Base-by-base conservation (phyloP, 2,888 invertebrate species). In the Alcis repandata region DNA sequence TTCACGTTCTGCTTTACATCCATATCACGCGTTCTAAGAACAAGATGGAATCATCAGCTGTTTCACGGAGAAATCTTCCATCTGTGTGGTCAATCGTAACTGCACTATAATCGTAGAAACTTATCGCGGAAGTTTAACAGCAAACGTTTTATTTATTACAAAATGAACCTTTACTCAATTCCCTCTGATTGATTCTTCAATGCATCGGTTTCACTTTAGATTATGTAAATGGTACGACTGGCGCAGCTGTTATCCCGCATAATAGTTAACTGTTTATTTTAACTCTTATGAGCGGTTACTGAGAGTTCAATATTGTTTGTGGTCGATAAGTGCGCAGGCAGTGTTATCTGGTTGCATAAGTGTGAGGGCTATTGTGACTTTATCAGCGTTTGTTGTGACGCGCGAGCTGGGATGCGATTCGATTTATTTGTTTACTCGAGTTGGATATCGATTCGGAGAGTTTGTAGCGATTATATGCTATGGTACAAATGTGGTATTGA, bases 281-380 rank as follows among this genome's bases (percentile, higher is more conserved):
- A 63, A 59, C 46, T 77, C 70, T 58, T 85, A 82, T 67, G 38
- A 11, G 15, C 60, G 49, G 43, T 17, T 2, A 0, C 15, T 68
- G 79, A 84, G 54, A 73, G 77, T 66, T 65, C 61, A 79, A 70
- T 78, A 70, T 85, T 43, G 77, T 27, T 45, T 72, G 79, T 36
- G 38, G 45, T 62, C 33, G 45, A 45, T 71, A 78, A 82, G 86
- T 87, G 86, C 87, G 87, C 86, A 88, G 79, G 74, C 76, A 67
- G 72, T 75, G 81, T 86, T 89, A 89, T 89, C 87, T 81, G 70
- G 83, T 91, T 91, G 89, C 90, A 89, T 90, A 91, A 91, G 87
- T 83, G 84, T 78, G 77, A 79, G 84, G 85, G 81, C 84, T 79
- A 85, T 88, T 87, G 87, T 87, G 77, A 70, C 82, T 84, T 86